Conservation (phyloP, 2,888 invertebrate species). For the Aleiodes leptofemur region DNA sequence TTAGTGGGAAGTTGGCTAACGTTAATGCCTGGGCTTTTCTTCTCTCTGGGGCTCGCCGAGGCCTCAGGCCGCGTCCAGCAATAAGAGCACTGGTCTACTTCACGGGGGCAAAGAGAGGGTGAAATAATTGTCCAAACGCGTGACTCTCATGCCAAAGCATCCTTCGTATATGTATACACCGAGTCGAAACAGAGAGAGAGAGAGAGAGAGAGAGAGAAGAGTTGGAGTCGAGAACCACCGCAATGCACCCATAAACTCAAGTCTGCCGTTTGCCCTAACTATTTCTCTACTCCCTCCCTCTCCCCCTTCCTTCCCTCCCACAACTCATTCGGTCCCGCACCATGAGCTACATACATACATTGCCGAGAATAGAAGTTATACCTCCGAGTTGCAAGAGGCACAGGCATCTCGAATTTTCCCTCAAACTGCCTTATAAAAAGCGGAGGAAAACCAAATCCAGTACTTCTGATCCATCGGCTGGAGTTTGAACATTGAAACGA, state of each 20-base stretch:
- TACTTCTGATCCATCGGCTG: too few relatives aligned
- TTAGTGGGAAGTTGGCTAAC: constrained; percentile 57
- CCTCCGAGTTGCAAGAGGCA: too few relatives aligned
- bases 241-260: constrained; percentile 70
- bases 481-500: not conserved
- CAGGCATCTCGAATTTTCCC: too few relatives aligned
- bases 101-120: constrained; percentile 57
- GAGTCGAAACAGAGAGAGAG: constrained; percentile 20
- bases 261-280: constrained; percentile 46
- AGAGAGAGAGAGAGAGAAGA: constrained; percentile 27
- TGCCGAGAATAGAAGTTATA: too few relatives aligned
- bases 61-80: constrained; percentile 55
- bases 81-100: constrained; percentile 54
- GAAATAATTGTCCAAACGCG: constrained; percentile 72
- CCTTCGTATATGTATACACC: constrained; percentile 58
- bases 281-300: not conserved
- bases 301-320: too few relatives aligned
- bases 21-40: constrained; percentile 38
- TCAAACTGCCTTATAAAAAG: too few relatives aligned
- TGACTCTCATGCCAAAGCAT: constrained; percentile 70
- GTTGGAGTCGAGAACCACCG: constrained; percentile 64
- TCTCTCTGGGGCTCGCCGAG: constrained; percentile 49
- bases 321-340: not conserved
- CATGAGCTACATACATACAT: not conserved
- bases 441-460: too few relatives aligned